phyloP scores from a whole-genome alignment of 2,113 vertebrate species.

The Orientallactaga bullata region DNA sequence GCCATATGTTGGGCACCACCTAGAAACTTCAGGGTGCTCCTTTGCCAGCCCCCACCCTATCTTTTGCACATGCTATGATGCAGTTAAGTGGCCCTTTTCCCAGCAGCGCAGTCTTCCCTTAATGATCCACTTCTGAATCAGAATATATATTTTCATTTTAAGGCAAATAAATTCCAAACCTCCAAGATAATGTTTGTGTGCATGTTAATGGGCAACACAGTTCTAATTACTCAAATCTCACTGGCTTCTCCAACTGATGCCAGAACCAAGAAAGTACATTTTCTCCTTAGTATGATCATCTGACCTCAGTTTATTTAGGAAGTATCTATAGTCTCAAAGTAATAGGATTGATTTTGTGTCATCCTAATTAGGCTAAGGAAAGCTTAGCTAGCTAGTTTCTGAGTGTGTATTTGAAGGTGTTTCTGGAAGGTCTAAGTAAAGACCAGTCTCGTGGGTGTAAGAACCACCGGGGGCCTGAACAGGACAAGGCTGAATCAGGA shows the following conservation, averaged over 20 bases:
- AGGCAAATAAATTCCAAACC: background rate
- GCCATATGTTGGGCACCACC: too few species aligned
- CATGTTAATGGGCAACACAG: background rate
- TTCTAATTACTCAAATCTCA: background rate
- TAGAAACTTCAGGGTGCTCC: too few species aligned
- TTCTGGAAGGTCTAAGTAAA: background rate
- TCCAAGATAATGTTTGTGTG: background rate
- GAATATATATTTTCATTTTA: background rate
- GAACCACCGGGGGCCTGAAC: background rate
- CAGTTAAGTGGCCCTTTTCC: too few species aligned
- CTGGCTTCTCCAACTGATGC: background rate
- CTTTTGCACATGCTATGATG: too few species aligned
- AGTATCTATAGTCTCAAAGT: background rate
- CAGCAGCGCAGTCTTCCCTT: too few species aligned
- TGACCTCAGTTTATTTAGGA: background rate
- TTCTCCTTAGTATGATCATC: conserved; percentile 1
- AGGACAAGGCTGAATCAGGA: background rate
- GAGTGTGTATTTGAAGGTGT: too few species aligned
- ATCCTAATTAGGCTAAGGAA: background rate
- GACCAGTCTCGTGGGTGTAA: background rate
- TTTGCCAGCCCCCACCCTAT: too few species aligned
- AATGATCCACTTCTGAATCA: too few species aligned
- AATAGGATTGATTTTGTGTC: background rate
- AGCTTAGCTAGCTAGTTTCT: background rate
- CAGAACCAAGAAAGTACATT: background rate